Percentiles rank a stretch among this genome's conserved stretches.
Evolutionary conservation across 2,888 invertebrate species (phyloP).

Genomic region (Drosophila aldrichi): DNA sequence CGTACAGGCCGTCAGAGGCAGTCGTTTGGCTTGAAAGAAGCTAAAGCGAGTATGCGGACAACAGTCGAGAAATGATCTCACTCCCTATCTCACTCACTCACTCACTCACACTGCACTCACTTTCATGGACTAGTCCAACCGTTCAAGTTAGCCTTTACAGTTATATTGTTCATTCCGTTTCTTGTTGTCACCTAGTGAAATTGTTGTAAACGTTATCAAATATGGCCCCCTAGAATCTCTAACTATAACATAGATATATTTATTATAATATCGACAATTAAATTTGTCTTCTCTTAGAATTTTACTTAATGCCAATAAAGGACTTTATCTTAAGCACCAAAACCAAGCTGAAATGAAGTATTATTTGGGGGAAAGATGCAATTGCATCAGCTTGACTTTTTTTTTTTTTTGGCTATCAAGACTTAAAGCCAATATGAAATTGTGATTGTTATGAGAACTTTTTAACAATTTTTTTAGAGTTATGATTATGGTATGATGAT

Average conservation of each 20-base stretch:
- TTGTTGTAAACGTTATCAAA: constrained; percentile 64
- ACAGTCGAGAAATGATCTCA: constrained; percentile 3
- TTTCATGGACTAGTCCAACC: constrained; percentile 27
- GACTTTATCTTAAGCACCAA: constrained; percentile 69
- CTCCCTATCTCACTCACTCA: neutral
- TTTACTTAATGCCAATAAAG: constrained; percentile 67
- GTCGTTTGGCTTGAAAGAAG: constrained; percentile 57
- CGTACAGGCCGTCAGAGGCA: constrained; percentile 72
- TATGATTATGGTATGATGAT: too few species aligned
- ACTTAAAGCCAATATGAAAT: too few species aligned
- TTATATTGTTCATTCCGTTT: constrained; percentile 55
- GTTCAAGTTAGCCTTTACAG: constrained; percentile 20
- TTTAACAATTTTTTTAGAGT: too few species aligned
- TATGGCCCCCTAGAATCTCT: constrained; percentile 63
- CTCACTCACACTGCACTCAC: constrained; percentile 33
- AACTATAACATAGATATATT: constrained; percentile 40
- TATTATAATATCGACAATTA: constrained; percentile 14
- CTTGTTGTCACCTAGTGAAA: constrained; percentile 65
- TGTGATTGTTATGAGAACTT: too few species aligned
- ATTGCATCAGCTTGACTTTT: too few species aligned
- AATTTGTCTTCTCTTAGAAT: constrained; percentile 44
- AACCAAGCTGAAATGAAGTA: neutral
- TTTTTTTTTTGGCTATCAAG: neutral
- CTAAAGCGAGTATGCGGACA: constrained; percentile 12
- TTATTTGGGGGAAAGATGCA: neutral